A percentile compares a stretch with the other conserved stretches of the same genome.
Conservation (phyloP, 2,797 vertebrate species). For the Chelidonichthys spinosus region DNA sequence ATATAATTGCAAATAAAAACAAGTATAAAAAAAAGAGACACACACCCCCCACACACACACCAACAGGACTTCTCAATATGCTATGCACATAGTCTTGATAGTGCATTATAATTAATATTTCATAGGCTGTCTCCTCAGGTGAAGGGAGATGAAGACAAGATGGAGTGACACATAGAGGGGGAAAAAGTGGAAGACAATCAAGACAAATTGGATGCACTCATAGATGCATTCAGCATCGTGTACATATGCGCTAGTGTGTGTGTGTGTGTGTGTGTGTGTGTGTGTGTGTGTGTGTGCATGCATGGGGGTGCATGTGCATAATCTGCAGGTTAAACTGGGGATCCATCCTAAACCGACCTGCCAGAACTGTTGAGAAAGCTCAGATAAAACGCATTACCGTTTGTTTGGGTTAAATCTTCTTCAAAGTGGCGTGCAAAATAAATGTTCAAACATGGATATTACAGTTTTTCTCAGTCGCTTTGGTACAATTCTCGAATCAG, state of each 20-base stretch:
- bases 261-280: background rate
- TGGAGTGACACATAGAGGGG: slow-evolving; percentile 23
- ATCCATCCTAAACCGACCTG: background rate
- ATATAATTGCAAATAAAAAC: too few species aligned
- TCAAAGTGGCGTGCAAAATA: slow-evolving; percentile 4
- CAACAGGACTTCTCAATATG: slow-evolving; percentile 57
- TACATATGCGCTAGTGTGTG: background rate
- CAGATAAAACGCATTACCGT: background rate
- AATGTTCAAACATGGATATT: slow-evolving; percentile 11
- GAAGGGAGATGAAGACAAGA: slow-evolving; percentile 55
- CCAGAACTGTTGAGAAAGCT: background rate
- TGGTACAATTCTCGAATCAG: too few species aligned
- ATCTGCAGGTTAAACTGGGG: background rate
- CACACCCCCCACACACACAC: slow-evolving; percentile 9
- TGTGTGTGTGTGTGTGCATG: background rate
- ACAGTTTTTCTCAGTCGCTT: too few species aligned
- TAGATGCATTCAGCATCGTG: background rate
- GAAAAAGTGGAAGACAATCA: slow-evolving; percentile 29
- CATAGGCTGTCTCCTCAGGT: slow-evolving; percentile 71
- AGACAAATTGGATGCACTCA: background rate
- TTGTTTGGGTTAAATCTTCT: background rate
- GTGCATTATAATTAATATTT: slow-evolving; percentile 79
- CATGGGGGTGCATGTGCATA: background rate
- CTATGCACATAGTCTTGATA: slow-evolving; percentile 68
- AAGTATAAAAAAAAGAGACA: slow-evolving; percentile 38